Percentiles rank a stretch among this genome's conserved stretches.
Evolutionary conservation across 92 coral and sea anemone species (phyloP).

Genomic region (Epizoanthus ramosus): DNA sequence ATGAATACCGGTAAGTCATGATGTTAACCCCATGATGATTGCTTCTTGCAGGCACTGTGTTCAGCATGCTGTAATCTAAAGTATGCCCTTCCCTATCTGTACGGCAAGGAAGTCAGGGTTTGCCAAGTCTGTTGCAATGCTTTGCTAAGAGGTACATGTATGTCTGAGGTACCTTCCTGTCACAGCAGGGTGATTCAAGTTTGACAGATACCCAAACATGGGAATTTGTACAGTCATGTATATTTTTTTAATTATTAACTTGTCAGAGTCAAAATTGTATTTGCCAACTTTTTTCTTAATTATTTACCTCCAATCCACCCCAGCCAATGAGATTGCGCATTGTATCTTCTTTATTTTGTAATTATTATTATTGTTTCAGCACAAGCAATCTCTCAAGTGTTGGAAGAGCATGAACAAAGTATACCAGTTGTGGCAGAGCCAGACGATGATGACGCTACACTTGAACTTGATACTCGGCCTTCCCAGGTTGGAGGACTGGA

Average conservation of each 20-base stretch:
- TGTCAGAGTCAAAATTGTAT: too few species aligned
- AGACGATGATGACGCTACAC: not conserved
- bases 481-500: not conserved
- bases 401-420: constrained; percentile 27
- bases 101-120: constrained; percentile 90
- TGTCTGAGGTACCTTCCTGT: not conserved
- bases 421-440: not conserved
- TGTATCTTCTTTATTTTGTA: too few species aligned
- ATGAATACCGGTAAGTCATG: too few species aligned
- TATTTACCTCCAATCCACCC: too few species aligned
- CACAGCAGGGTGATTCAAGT: too few species aligned
- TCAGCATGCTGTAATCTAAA: constrained; percentile 96
- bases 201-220: too few species aligned
- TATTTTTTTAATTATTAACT: too few species aligned
- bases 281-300: too few species aligned
- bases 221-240: too few species aligned
- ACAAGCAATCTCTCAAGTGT: constrained; percentile 34
- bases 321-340: too few species aligned
- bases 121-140: constrained; percentile 97
- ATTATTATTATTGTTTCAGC: not conserved
- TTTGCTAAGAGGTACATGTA: constrained; percentile 77
- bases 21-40: not conserved
- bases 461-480: not conserved
- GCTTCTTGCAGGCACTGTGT: constrained; percentile 76
- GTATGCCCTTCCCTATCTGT: constrained; percentile 87